Evolutionary conservation across 1,140 invertebrate species (phyloP), one percentile per base, ranked within the genome.

Genomic region (Heliconius eleuchia): DNA sequence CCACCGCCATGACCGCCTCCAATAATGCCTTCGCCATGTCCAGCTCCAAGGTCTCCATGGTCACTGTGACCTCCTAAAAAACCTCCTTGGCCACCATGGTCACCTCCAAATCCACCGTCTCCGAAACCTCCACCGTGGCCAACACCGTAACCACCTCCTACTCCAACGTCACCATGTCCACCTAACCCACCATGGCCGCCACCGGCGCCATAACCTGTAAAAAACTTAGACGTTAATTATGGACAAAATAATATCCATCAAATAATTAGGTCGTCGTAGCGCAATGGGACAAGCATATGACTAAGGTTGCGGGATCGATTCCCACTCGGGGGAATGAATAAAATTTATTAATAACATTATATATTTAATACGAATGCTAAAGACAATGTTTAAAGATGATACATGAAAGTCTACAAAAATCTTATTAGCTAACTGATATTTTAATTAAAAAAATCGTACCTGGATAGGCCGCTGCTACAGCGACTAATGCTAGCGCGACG

Each of bases 171-270:
- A 46, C 78, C 74, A 9, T 80, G 71, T 11, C 84, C 79, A n/a
- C 72, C 79, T 34, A 39, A 71, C 55, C 80, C 77, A 11, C 78
- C 80, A 60, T 75, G 73, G 34, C 72, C 23, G 9, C 82, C 78
- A 13, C 75, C 82, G 2, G 80, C 78, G 3, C 75, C 82, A 37
- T 79, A 79, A 30, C 80, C 84, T 79, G 46, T 66, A 16, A 72
- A 34, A 37, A 60, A 52, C 60, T 37, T 52, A 57, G n/a, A 57
- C 18, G 19, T 57, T 57, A 57, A 9, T 55, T 18, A 55, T 55
- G 19, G 19, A 9, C 34, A 7, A 23, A 23, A 57, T 57, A 8
- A 2, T 57, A 57, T 23, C 5, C 19, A 27, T 23, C 16, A 46
- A 46, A 46, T 13, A 3, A 46, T 46, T 37, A 46, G 11, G 42